A percentile compares a stretch with the other conserved stretches of the same genome.
phyloP scores from a whole-genome alignment of 1,140 invertebrate genomes.

The Coptotermes formosanus region DNA sequence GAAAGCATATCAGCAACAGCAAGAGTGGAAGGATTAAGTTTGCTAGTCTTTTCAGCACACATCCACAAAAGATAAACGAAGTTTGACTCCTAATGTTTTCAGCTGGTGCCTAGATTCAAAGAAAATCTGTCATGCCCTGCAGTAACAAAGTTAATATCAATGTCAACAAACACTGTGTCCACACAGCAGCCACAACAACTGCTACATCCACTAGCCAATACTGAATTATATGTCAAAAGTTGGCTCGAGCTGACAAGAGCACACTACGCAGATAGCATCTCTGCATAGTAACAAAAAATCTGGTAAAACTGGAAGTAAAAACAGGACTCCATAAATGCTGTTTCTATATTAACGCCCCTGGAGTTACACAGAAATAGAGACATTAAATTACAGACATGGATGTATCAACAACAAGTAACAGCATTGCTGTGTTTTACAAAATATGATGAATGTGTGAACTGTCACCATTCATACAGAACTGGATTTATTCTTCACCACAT shows the following conservation, averaged over 20 bases:
- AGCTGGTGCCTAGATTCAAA: no score
- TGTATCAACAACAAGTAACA: not conserved
- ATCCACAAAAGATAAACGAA: no score
- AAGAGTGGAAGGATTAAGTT: no score
- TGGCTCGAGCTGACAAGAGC: slow-evolving; percentile 1
- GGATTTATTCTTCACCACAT: not conserved
- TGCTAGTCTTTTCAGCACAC: no score
- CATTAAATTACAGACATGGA: no score
- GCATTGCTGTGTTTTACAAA: not conserved
- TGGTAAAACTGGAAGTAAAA: slow-evolving; percentile 9
- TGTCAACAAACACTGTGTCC: not conserved
- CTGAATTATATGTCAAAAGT: not conserved
- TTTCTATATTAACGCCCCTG: not conserved
- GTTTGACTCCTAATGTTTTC: no score
- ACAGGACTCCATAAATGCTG: slow-evolving; percentile 4
- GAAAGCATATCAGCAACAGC: no score
- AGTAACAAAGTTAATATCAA: not conserved
- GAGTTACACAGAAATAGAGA: no score
- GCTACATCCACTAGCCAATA: not conserved
- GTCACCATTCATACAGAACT: not conserved
- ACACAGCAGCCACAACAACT: not conserved
- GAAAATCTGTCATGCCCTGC: no score
- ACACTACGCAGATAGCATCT: slow-evolving; percentile 27
- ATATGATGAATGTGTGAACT: not conserved
- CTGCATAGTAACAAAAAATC: slow-evolving; percentile 14